These are phyloP conservation scores for Hydrolagus colliei DNA, from an alignment of 2,797 vertebrate genomes.

Conservation along the genomic window DNA sequence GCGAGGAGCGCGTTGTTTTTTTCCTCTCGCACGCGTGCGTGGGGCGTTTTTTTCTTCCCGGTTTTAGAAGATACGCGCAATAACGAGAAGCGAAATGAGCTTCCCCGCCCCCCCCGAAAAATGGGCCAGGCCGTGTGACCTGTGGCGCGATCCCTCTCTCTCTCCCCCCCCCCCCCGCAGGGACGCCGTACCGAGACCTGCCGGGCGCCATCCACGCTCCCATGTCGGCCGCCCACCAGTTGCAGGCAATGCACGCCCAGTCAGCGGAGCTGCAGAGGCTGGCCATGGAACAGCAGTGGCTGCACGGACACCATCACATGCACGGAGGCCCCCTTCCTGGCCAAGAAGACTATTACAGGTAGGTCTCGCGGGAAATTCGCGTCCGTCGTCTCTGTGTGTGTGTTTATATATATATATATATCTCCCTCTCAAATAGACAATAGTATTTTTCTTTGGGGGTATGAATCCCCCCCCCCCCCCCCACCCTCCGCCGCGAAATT, in stretches of 20 bases:
- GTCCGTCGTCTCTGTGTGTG: neutral
- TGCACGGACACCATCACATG: constrained; percentile 96
- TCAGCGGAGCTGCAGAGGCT: constrained; percentile 93
- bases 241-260: constrained; percentile 98
- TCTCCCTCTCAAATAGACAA: neutral
- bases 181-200: constrained; percentile 86
- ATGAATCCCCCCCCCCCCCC: too few species aligned
- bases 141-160: neutral
- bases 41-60: too few species aligned
- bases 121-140: neutral
- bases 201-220: constrained; percentile 81
- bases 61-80: neutral
- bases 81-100: neutral
- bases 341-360: constrained; percentile 99
- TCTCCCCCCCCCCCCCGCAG: constrained; percentile 47
- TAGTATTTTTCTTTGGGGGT: too few species aligned
- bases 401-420: too few species aligned
- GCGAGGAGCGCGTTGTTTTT: too few species aligned
- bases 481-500: too few species aligned
- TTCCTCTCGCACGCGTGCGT: neutral
- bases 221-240: constrained; percentile 95
- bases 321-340: constrained; percentile 90
- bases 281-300: constrained; percentile 98
- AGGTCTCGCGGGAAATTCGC: constrained; percentile 34
- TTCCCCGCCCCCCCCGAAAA: too few species aligned